Base-by-base conservation (phyloP, 2,888 invertebrate species). In the Heliconius erato region DNA sequence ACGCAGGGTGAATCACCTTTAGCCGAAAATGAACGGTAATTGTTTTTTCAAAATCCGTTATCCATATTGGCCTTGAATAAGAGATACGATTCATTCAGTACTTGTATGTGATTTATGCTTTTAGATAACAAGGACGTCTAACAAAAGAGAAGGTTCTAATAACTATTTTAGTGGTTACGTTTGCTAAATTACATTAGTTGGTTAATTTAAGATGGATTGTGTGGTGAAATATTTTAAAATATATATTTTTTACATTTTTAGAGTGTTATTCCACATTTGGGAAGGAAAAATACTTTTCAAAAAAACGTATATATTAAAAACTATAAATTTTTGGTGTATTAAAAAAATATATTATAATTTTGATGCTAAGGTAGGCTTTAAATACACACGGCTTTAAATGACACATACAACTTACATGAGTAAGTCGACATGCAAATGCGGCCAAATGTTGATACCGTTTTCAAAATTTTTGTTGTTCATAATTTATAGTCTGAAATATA, bases 101-200 rank as follows among this genome's bases (percentile, higher is more conserved):
- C 49, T 32, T 77, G 44, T 14, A 67, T 59, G 77, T 35, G 92
- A 94, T 92, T 91, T 91, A 93, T 90, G 88, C 90, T 89, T 87
- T 84, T 16, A 79, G 71, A 81, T 80, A 89, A 88, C 89, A 88
- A 84, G 85, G 86, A 85, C 87, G 84, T 87, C 88, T 86, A 89
- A 92, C 90, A 92, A 93, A 90, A 89, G 89, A 91, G 90, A 90
- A 87, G 88, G 90, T 90, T 89, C 89, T 88, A 90, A 89, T 90
- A 91, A 88, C 86, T 87, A 83, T 87, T 85, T 92, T 92, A 94
- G 92, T 93, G 94, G 94, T 95, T 93, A 94, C 91, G 14, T 76
- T 63, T 35, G n/a, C 59, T 16, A 76, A 63, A 40, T 40, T 35
- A 35, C 9, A 35, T n/a, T 63, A 40, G 91, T 88, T 79, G 74